Evolutionary conservation across 2,113 vertebrate species (phyloP), one percentile per base, ranked within the genome.

Genomic region (Colistium nudipinnis): DNA sequence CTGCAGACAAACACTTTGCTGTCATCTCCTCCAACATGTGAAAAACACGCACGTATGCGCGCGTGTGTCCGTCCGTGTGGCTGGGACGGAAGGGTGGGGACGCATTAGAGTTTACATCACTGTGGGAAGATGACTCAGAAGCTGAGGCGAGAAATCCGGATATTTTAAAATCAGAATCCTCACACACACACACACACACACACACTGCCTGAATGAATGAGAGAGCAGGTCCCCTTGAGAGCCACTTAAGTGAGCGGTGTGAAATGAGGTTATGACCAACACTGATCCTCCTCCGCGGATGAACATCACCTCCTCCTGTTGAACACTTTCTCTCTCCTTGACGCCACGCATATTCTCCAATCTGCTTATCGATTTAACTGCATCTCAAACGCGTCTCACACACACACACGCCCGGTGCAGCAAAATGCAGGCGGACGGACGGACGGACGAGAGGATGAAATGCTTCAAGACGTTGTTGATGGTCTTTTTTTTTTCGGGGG

Each of bases 221-320:
- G 77, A 84, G 63, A 62, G 55, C 75, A 14, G 59, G 69, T 81
- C 82, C 14, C 70, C 64, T 24, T 7, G 80, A 74, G 82, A 87
- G 63, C 73, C 78, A 77, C 80, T 83, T 78, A 85, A 87, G 78
- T 64, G 76, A 87, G 81, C 59, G 47, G 56, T 83, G 68, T 78
- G 73, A 80, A 87, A 90, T 76, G 74, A 88, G 85, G 77, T 84
- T 86, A 78, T 75, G 80, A 82, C 82, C 80, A 70, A 82, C 62
- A 81, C 67, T 86, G 78, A 80, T n/a, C n/a, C 70, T 43, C 56
- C 70, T 74, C 11, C 63, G n/a, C n/a, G n/a, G n/a, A n/a, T n/a
- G n/a, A n/a, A n/a, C n/a, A n/a, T 64, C 24, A 7, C 76, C 22
- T 70, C 25, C 59, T 59, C 6, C 69, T 78, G 77, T 78, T 81